Evolutionary conservation across 2,113 vertebrate species (phyloP).

Genomic region (Cryptotis parvus): DNA sequence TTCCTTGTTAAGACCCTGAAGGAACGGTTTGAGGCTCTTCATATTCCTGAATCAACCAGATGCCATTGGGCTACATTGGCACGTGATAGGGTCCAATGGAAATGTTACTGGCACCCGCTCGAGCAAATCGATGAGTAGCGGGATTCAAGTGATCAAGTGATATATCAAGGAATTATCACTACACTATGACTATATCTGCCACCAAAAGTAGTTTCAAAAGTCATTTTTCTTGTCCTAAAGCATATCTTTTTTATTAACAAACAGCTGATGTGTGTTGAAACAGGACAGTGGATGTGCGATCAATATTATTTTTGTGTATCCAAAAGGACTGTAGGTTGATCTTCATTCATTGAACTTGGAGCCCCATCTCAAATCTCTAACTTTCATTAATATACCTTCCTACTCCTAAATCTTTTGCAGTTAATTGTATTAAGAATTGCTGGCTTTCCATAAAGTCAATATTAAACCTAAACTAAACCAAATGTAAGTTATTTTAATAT

Average conservation of each 20-base stretch:
- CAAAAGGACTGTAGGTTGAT: background rate
- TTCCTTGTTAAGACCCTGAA: no score
- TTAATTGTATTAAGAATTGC: conserved; percentile 50
- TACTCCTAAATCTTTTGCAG: conserved; percentile 43
- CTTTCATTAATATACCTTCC: conserved; percentile 45
- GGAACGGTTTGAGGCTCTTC: no score
- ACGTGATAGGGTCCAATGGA: no score
- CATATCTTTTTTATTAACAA: background rate
- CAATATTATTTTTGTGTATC: conserved; percentile 8
- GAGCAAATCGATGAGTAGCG: no score
- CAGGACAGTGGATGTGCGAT: background rate
- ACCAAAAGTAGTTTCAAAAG: background rate
- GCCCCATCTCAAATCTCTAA: background rate
- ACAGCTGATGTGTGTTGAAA: background rate
- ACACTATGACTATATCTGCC: background rate
- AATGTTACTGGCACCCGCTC: no score
- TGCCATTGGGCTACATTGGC: no score
- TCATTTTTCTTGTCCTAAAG: background rate
- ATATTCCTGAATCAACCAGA: no score
- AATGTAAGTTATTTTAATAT: conserved; percentile 42
- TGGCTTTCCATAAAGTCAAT: conserved; percentile 58
- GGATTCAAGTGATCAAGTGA: no score
- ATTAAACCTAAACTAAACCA: conserved; percentile 54
- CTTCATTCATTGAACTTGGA: background rate
- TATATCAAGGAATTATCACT: background rate